These are phyloP conservation scores for Lineus longissimus DNA, from an alignment of 1,140 invertebrate species.

Conservation along the genomic window DNA sequence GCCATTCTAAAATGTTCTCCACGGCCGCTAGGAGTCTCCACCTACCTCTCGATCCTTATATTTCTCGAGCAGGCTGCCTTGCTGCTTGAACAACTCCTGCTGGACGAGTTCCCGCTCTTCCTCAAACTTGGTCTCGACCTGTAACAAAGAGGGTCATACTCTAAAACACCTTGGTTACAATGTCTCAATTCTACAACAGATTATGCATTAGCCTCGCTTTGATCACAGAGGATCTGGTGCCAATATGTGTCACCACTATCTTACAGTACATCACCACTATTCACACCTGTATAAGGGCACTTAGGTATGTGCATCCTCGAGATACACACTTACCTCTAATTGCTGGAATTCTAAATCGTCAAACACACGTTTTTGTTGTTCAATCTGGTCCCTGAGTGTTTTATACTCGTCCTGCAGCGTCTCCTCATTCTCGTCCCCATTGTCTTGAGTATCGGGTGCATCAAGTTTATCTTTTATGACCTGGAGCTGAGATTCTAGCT, in stretches of 20 bases:
- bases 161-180: no score
- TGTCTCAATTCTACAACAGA: no score
- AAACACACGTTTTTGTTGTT: slow-evolving; percentile 65
- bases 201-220: no score
- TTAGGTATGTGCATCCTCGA: no score
- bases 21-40: no score
- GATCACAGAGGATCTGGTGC: no score
- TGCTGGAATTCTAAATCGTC: slow-evolving; percentile 93
- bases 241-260: no score
- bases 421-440: slow-evolving; percentile 57
- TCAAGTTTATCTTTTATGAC: slow-evolving; percentile 59
- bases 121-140: slow-evolving; percentile 48
- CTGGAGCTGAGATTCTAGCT: slow-evolving; percentile 62
- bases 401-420: slow-evolving; percentile 60
- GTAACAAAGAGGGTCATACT: slow-evolving; percentile 10
- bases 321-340: slow-evolving; percentile 63
- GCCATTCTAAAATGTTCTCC: no score
- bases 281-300: no score
- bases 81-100: slow-evolving; percentile 30
- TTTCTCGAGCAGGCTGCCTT: slow-evolving; percentile 37
- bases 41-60: slow-evolving; percentile 43
- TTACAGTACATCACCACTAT: no score
- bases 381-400: slow-evolving; percentile 58
- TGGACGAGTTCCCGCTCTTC: slow-evolving; percentile 42
- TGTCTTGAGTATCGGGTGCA: slow-evolving; percentile 51